A percentile compares a stretch with the other conserved stretches of the same genome.
These are phyloP conservation scores for Octopus sinensis DNA, from an alignment of 1,140 invertebrate genomes.

Conservation along the genomic window DNA sequence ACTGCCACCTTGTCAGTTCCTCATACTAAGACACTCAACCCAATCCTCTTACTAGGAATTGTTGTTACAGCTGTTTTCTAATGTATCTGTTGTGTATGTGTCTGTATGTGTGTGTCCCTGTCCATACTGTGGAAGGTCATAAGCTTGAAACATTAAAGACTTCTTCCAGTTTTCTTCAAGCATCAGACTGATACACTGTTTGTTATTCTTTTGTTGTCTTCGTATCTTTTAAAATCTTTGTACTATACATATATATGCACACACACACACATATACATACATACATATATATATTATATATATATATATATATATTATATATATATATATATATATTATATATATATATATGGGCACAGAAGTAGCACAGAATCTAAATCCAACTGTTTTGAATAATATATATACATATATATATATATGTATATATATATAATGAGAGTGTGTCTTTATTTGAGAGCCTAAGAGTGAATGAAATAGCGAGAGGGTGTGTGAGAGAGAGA, in stretches of 20 bases:
- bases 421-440: background rate
- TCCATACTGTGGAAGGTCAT: background rate
- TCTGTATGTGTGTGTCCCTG: background rate
- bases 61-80: no score
- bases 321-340: background rate
- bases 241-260: background rate
- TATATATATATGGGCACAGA: background rate
- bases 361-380: background rate
- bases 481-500: background rate
- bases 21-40: no score
- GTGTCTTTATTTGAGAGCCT: background rate
- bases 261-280: background rate
- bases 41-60: no score
- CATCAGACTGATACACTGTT: no score
- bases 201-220: no score
- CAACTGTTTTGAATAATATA: background rate
- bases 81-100: no score
- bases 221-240: background rate
- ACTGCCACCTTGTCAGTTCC: no score
- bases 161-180: no score
- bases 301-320: background rate
- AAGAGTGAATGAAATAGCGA: background rate
- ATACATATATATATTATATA: background rate
- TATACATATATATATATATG: background rate
- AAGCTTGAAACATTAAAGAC: background rate